Base-by-base conservation (phyloP, 2,888 invertebrate species). In the Chaitophorus viminalis region DNA sequence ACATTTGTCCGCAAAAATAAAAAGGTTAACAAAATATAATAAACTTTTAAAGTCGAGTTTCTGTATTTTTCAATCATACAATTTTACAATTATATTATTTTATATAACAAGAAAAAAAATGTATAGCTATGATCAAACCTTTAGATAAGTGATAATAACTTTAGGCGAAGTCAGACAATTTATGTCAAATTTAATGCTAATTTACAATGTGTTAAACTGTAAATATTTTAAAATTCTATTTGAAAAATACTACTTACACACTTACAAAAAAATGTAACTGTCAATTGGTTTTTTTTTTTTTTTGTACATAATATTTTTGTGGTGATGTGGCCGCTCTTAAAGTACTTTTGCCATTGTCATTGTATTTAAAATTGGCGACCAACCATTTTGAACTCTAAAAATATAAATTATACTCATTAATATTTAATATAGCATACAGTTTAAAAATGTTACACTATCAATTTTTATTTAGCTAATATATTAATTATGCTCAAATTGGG, bases 291-390 rank as follows among this genome's bases (percentile, higher is more conserved):
- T 74, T 60, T 60, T 77, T 21, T 31, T 76, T 29, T 31, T 70
- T 86, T 86, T 87, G 60, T 79, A 87, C 79, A 87, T 54, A 72
- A 79, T 79, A 70, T 79, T 79, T 79, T 79, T 79, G 74, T 87
- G 29, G 86, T 87, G 86, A 87, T 79, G 79, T 87, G 79, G 74
- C 86, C 54, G 79, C 86, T 72, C 72, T 87, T 87, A 78, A 79
- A 87, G 86, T 87, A 87, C 86, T 79, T 87, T 79, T 87, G 86
- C 86, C 86, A 79, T 79, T 72, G 60, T 87, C 72, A 79, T 72
- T 54, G 21, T 79, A 60, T 87, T 87, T 72, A 72, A 87, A 78
- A 79, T 87, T 87, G 86, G 79, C 72, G 72, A 72, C 86, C 79
- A 74, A 79, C 36, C 39, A n/a, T 79, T 78, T 79, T 68, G 84